Percentiles rank a stretch among this genome's conserved stretches.
Evolutionary conservation across 2,113 vertebrate species (phyloP).

Genomic region (Aldabrachelys gigantea): DNA sequence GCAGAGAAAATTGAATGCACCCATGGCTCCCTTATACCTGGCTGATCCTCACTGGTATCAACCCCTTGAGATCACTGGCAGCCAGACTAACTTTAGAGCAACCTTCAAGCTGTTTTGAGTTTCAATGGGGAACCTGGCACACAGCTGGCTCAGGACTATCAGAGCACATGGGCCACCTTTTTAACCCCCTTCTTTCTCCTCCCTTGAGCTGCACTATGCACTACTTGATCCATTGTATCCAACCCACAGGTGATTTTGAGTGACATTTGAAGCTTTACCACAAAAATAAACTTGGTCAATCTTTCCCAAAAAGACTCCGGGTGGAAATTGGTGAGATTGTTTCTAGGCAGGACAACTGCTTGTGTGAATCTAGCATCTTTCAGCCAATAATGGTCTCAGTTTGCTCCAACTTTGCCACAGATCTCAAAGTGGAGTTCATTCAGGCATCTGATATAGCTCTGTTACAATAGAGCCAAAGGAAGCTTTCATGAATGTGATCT

Average conservation of each 20-base stretch:
- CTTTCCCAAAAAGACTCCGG: background rate
- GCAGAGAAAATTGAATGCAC: background rate
- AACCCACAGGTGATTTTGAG: background rate
- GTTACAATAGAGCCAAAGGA: conserved; percentile 33
- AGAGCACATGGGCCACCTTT: background rate
- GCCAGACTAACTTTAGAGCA: conserved; percentile 29
- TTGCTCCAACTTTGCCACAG: background rate
- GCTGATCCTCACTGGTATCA: conserved; percentile 1
- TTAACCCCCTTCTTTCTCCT: background rate
- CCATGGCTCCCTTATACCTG: background rate
- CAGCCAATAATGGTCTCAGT: background rate
- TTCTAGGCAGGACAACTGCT: background rate
- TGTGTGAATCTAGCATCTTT: background rate
- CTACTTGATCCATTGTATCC: conserved; percentile 10
- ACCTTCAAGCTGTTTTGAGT: background rate
- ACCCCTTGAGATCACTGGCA: conserved; percentile 12
- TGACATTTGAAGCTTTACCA: conserved; percentile 5
- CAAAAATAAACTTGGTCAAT: background rate
- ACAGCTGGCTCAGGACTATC: background rate
- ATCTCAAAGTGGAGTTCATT: background rate
- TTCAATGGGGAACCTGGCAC: background rate
- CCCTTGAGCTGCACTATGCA: background rate
- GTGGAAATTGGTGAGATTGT: background rate
- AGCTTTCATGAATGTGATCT: conserved; percentile 24
- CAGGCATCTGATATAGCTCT: conserved; percentile 18